Percentiles rank a stretch among this genome's conserved stretches.
phyloP scores from a whole-genome alignment of 1,140 invertebrate species.

The Xylocopa sonorina region DNA sequence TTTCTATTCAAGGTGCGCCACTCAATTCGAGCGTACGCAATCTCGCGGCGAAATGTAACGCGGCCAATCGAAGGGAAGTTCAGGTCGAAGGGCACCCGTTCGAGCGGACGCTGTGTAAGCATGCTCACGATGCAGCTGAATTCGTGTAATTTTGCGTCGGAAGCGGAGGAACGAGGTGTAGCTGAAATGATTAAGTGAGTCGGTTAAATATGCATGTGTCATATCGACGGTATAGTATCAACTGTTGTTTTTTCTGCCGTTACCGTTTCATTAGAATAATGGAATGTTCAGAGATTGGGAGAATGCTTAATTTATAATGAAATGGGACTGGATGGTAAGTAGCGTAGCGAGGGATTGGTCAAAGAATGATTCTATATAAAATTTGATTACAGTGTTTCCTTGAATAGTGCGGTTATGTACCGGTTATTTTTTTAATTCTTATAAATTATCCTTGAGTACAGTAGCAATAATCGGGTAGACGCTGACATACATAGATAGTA shows the following conservation, averaged over 20 bases:
- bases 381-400: no score
- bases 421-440: no score
- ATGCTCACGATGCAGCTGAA: background rate
- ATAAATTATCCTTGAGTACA: no score
- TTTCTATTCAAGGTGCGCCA: conserved; percentile 56
- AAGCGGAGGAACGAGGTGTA: no score
- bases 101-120: conserved; percentile 15
- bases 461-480: no score
- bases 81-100: conserved; percentile 28
- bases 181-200: background rate
- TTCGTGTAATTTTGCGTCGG: background rate
- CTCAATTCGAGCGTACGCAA: conserved; percentile 44
- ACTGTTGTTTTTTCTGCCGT: background rate
- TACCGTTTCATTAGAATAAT: background rate
- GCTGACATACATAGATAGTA: no score
- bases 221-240: background rate
- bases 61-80: conserved; percentile 27
- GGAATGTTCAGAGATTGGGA: background rate
- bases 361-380: no score
- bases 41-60: conserved; percentile 30
- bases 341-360: no score
- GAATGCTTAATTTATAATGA: no score
- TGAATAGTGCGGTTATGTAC: no score
- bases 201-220: background rate
- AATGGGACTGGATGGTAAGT: no score